Percentiles rank a stretch among this genome's conserved stretches.
phyloP scores from a whole-genome alignment of 2,113 vertebrate genomes.

The Mixornis gularis region DNA sequence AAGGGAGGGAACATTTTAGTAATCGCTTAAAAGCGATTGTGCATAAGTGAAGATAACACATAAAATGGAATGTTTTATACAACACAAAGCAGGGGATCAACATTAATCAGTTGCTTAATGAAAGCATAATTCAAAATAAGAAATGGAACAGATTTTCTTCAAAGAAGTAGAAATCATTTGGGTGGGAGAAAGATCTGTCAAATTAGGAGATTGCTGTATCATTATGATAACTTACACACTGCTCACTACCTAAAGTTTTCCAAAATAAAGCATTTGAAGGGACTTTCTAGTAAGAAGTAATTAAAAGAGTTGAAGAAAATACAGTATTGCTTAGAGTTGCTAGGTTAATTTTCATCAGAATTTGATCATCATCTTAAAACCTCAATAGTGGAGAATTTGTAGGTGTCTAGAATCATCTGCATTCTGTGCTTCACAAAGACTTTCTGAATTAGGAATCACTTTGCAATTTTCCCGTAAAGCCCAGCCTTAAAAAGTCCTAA shows the following conservation, averaged over 20 bases:
- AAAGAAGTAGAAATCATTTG: not conserved
- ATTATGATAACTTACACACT: not conserved
- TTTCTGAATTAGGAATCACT: not conserved
- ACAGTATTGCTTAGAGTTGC: not conserved
- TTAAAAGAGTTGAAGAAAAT: not conserved
- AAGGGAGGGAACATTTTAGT: not conserved
- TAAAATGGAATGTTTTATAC: not conserved
- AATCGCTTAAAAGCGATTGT: not conserved
- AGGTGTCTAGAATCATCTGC: not conserved
- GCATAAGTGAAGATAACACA: conserved; percentile 1
- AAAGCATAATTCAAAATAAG: not conserved
- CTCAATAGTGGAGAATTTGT: not conserved
- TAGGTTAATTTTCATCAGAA: not conserved
- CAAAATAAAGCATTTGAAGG: not conserved
- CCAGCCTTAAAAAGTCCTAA: not conserved
- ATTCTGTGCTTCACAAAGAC: not conserved
- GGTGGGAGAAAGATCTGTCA: not conserved
- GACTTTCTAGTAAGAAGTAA: not conserved
- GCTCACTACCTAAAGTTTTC: not conserved
- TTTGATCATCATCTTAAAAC: not conserved
- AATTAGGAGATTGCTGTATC: not conserved
- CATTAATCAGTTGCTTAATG: not conserved
- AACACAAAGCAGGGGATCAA: not conserved
- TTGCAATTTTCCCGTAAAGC: not conserved
- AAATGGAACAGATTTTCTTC: not conserved